phyloP scores from a whole-genome alignment of 2,888 invertebrate genomes.

The Iselma pallidipennis region DNA sequence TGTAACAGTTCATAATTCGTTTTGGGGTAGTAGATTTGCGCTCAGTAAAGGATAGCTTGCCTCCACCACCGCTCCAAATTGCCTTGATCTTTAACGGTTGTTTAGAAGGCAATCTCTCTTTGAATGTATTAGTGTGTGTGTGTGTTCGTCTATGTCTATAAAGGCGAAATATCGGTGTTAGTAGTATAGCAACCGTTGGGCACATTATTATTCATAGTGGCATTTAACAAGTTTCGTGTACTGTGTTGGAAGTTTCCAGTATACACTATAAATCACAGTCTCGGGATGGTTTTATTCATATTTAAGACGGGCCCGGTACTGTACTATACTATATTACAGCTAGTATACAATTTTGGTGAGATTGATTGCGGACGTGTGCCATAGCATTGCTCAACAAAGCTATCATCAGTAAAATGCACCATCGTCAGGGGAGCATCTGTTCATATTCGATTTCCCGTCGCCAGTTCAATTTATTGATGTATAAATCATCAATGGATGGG shows the following conservation, averaged over 20 bases:
- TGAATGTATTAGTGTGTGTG: no score
- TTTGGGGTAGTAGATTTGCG: not conserved
- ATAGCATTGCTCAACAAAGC: conserved; percentile 9
- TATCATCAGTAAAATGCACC: conserved; percentile 19
- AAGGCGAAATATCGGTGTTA: conserved; percentile 4
- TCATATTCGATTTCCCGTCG: conserved; percentile 19
- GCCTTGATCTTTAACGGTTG: not conserved
- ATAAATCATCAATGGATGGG: conserved; percentile 8
- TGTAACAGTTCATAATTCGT: not conserved
- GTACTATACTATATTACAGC: not conserved
- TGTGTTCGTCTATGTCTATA: not conserved
- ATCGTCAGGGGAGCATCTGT: conserved; percentile 8
- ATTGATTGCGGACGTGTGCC: conserved; percentile 14
- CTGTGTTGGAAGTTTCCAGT: conserved; percentile 3
- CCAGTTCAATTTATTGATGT: conserved; percentile 14
- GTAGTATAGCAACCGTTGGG: not conserved
- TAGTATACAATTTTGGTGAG: conserved; percentile 3
- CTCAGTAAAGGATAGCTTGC: no score
- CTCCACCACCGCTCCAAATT: not conserved
- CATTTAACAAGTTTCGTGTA: conserved; percentile 6
- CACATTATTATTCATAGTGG: conserved; percentile 7
- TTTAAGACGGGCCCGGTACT: conserved; percentile 11
- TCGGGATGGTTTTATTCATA: conserved; percentile 15
- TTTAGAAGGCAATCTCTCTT: not conserved
- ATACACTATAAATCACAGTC: conserved; percentile 18